Conservation (phyloP, 1,140 invertebrate species). For the Halictus rubicundus region DNA sequence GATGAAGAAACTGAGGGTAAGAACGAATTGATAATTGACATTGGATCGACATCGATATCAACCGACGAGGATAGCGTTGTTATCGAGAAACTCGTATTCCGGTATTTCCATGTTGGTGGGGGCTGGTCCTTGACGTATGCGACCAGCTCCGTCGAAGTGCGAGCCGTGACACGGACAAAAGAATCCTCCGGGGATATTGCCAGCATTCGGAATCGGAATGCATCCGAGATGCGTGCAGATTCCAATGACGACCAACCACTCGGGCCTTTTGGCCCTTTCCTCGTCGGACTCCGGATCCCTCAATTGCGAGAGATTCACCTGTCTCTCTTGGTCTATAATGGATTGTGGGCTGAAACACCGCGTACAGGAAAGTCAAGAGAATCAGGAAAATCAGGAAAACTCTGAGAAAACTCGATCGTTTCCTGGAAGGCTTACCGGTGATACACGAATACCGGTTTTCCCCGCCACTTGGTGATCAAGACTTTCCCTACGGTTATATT, state of each 20-base stretch:
- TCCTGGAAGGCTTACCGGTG: conserved; percentile 56
- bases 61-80: conserved; percentile 83
- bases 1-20: background rate
- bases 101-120: conserved; percentile 92
- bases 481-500: conserved; percentile 65
- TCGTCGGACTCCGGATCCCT: conserved; percentile 89
- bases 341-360: conserved; percentile 47
- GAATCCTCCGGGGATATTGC: conserved; percentile 90
- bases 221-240: conserved; percentile 96
- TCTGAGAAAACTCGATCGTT: no score
- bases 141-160: conserved; percentile 92
- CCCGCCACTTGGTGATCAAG: conserved; percentile 66
- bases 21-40: background rate
- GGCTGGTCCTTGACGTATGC: conserved; percentile 93
- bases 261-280: conserved; percentile 80
- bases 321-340: conserved; percentile 85
- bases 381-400: no score
- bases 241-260: conserved; percentile 92
- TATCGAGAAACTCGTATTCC: conserved; percentile 84
- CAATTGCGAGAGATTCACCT: conserved; percentile 84
- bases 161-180: conserved; percentile 95
- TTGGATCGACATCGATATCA: conserved; percentile 56
- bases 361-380: background rate
- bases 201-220: conserved; percentile 90
- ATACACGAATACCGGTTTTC: conserved; percentile 70